Percentiles rank a stretch among this genome's conserved stretches.
These are phyloP conservation scores for Sipunculus nudus DNA, from an alignment of 2,888 invertebrate genomes.

Conservation along the genomic window DNA sequence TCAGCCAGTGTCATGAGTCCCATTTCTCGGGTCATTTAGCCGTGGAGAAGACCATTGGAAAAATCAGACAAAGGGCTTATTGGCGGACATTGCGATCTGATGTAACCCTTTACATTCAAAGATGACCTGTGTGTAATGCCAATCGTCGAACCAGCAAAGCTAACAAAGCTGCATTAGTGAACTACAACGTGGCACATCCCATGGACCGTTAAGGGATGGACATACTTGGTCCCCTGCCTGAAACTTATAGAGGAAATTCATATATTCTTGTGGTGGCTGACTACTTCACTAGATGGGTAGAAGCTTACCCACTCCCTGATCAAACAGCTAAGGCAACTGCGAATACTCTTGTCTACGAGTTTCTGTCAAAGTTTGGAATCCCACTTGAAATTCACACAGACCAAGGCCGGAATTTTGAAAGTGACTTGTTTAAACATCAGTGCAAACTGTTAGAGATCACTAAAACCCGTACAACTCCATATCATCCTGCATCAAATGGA, in stretches of 20 bases:
- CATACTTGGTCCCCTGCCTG: background rate
- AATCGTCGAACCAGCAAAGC: background rate
- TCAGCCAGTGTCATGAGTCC: background rate
- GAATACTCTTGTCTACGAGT: background rate
- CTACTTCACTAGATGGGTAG: conserved; percentile 1
- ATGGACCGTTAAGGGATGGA: background rate
- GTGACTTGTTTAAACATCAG: background rate
- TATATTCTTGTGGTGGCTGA: conserved; percentile 3
- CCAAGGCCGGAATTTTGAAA: background rate
- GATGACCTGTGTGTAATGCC: no score
- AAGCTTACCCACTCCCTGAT: background rate
- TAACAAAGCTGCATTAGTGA: background rate
- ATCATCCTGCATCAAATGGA: background rate
- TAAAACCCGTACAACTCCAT: background rate
- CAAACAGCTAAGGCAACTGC: background rate
- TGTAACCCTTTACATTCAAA: no score
- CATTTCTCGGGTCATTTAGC: background rate
- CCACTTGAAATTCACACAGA: background rate
- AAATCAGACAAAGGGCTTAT: background rate
- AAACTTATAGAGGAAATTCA: background rate
- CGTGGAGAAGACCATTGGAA: background rate
- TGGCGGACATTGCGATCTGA: background rate
- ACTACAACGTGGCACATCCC: background rate
- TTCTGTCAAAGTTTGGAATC: background rate
- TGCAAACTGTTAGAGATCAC: background rate